These are phyloP conservation scores for Pseudeuparius sepicola DNA, from an alignment of 2,888 invertebrate species.

Conservation along the genomic window DNA sequence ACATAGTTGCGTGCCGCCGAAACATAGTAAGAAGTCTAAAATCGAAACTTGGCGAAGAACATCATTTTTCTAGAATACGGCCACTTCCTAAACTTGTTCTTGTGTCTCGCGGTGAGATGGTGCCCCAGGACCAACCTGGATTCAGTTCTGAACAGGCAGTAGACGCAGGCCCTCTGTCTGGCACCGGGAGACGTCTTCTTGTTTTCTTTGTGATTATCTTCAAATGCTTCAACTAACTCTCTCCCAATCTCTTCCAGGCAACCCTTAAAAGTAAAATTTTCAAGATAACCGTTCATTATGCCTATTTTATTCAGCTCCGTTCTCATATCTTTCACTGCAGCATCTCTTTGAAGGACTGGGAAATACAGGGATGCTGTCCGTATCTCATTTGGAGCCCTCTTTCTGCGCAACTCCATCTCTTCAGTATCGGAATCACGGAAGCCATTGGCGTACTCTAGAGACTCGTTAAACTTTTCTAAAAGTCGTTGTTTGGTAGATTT, in stretches of 20 bases:
- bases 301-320: constrained; percentile 5
- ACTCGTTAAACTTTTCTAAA: no score
- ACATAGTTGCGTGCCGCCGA: no score
- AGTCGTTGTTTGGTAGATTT: no score
- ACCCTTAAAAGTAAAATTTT: no score
- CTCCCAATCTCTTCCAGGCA: background rate
- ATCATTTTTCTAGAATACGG: no score
- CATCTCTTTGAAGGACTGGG: constrained; percentile 2
- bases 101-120: background rate
- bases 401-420: no score
- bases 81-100: constrained; percentile 10
- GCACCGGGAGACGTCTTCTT: background rate
- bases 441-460: no score
- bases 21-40: no score
- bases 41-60: no score
- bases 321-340: constrained; percentile 4
- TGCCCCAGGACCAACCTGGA: constrained; percentile 4
- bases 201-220: background rate
- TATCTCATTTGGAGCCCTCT: constrained; percentile 6
- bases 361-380: constrained; percentile 7
- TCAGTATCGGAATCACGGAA: no score
- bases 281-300: constrained; percentile 1
- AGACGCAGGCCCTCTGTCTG: background rate
- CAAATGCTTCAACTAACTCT: background rate
- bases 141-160: constrained; percentile 2